Evolutionary conservation across 2,113 vertebrate species (phyloP).

Genomic region (Perccottus glenii): DNA sequence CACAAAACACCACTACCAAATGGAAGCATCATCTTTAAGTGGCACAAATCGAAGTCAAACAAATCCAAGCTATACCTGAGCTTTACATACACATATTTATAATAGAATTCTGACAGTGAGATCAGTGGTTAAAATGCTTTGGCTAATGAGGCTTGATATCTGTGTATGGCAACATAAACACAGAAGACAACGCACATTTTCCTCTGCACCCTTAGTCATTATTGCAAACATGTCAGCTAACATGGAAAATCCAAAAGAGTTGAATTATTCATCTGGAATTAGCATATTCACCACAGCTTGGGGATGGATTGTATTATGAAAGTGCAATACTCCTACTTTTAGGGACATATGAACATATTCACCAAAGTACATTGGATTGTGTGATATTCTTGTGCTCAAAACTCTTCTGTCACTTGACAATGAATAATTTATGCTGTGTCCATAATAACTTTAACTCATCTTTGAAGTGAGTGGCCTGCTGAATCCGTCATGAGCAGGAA

Average conservation of each 20-base stretch:
- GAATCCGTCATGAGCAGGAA: constrained; percentile 34
- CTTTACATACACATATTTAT: not conserved
- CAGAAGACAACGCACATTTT: constrained; percentile 16
- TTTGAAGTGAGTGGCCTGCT: constrained; percentile 7
- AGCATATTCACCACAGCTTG: constrained; percentile 63
- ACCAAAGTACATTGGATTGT: constrained; percentile 26
- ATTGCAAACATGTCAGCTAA: constrained; percentile 38
- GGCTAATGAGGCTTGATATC: constrained; percentile 1
- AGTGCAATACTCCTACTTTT: constrained; percentile 48
- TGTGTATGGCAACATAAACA: constrained; percentile 1
- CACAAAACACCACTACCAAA: no score
- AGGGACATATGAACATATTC: constrained; percentile 25
- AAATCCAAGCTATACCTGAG: not conserved
- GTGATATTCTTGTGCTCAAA: not conserved
- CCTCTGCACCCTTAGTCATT: constrained; percentile 29
- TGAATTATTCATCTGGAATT: constrained; percentile 72
- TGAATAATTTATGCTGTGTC: constrained; percentile 19
- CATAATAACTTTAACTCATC: constrained; percentile 10
- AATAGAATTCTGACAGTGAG: not conserved
- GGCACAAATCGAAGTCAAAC: no score
- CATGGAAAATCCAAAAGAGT: constrained; percentile 33
- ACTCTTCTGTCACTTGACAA: constrained; percentile 8
- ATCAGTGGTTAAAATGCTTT: not conserved
- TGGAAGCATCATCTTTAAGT: no score
- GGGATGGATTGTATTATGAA: constrained; percentile 43